A percentile compares a stretch with the other conserved stretches of the same genome.
Conservation (phyloP, 2,797 vertebrate species). For the Gambelia wislizenii region DNA sequence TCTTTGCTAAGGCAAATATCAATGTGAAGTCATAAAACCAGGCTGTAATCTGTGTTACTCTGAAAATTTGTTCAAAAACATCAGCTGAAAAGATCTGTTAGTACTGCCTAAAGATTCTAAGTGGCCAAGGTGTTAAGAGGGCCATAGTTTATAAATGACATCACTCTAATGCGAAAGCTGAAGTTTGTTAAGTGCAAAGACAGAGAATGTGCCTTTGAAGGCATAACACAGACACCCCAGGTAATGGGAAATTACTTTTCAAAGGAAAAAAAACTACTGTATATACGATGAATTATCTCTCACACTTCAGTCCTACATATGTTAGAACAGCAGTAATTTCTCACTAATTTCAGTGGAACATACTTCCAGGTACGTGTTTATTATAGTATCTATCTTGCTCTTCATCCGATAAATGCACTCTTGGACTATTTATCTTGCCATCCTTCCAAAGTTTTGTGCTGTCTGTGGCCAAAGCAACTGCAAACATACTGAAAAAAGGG, state of each 20-base stretch:
- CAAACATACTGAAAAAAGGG: slow-evolving; percentile 5
- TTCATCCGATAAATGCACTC: neutral
- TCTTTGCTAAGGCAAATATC: neutral
- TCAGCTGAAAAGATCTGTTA: neutral
- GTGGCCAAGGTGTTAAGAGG: neutral
- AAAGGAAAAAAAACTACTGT: neutral
- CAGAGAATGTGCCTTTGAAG: slow-evolving; percentile 13
- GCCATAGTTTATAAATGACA: neutral
- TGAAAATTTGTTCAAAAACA: neutral
- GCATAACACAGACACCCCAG: neutral
- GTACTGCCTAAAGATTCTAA: neutral
- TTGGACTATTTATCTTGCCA: neutral
- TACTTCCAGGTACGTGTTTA: slow-evolving; percentile 15
- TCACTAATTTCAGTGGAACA: neutral
- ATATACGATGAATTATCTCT: slow-evolving; percentile 3
- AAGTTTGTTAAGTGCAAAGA: neutral
- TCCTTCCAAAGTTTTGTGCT: neutral
- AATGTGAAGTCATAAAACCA: neutral
- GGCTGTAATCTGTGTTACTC: neutral
- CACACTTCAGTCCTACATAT: slow-evolving; percentile 1
- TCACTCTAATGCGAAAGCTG: neutral
- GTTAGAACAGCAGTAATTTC: neutral
- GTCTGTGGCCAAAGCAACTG: slow-evolving; percentile 6
- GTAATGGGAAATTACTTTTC: neutral
- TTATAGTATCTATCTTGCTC: slow-evolving; percentile 3